A percentile compares a stretch with the other conserved stretches of the same genome.
Evolutionary conservation across 2,113 vertebrate species (phyloP).

Genomic region (Thunnus maccoyii): DNA sequence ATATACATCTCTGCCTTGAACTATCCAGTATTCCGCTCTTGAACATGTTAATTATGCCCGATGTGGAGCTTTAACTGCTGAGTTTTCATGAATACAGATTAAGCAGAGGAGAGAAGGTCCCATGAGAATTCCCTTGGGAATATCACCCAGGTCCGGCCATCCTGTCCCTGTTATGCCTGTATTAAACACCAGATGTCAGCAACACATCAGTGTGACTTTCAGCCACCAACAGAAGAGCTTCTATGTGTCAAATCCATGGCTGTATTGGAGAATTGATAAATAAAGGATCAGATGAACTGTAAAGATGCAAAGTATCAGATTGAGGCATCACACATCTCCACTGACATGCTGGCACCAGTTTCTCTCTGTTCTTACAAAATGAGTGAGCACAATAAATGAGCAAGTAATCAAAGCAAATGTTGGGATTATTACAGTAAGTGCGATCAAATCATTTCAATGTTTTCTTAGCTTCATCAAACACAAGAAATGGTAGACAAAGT

Average conservation of each 20-base stretch:
- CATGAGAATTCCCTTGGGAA: slow-evolving; percentile 52
- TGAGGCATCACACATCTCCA: background rate
- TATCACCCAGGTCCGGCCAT: background rate
- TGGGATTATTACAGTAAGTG: too few relatives aligned
- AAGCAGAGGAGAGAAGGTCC: background rate
- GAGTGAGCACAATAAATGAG: too few relatives aligned
- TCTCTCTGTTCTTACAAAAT: background rate
- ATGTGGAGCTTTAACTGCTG: background rate
- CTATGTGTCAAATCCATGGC: too few relatives aligned
- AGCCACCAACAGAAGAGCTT: background rate
- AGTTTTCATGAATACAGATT: background rate
- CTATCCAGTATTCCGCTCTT: background rate
- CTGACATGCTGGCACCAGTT: background rate
- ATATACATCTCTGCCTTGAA: background rate
- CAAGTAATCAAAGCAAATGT: too few relatives aligned
- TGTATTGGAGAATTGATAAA: too few relatives aligned
- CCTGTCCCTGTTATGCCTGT: slow-evolving; percentile 8
- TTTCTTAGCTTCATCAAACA: background rate
- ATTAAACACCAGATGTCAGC: slow-evolving; percentile 60
- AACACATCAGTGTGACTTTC: background rate
- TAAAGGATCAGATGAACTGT: background rate
- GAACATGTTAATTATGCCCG: background rate
- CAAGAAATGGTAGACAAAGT: background rate
- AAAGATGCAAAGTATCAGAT: background rate
- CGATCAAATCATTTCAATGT: background rate